Percentiles rank a stretch among this genome's conserved stretches.
Conservation (phyloP, 1,140 invertebrate genomes). For the Ceratina calcarata region DNA sequence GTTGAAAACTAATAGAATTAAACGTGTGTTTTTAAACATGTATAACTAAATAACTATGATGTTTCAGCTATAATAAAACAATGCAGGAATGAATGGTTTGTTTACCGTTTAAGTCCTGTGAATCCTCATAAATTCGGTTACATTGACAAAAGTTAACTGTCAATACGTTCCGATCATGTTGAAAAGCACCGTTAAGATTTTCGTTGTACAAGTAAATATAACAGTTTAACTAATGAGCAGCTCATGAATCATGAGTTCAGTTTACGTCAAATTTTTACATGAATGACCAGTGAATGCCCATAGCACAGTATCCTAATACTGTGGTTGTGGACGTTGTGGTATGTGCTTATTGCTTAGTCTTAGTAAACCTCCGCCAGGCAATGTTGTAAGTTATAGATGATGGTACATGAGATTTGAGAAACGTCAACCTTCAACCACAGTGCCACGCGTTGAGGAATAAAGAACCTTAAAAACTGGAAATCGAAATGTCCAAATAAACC, state of each 20-base stretch:
- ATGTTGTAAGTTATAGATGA: too few species aligned
- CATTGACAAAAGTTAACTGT: neutral
- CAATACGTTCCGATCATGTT: neutral
- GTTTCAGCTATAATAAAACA: neutral
- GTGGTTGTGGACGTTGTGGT: too few species aligned
- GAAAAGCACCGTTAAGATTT: constrained; percentile 1
- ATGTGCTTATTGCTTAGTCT: too few species aligned
- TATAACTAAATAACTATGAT: neutral
- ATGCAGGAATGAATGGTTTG: neutral
- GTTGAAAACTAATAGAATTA: neutral
- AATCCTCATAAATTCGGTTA: constrained; percentile 35
- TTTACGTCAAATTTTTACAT: neutral
- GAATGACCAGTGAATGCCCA: too few species aligned
- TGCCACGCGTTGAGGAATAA: too few species aligned
- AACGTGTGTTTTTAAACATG: too few species aligned
- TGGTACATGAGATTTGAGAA: too few species aligned
- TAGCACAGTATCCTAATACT: too few species aligned
- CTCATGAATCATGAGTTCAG: neutral
- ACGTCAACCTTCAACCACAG: too few species aligned
- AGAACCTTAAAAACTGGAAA: too few species aligned
- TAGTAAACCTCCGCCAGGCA: too few species aligned
- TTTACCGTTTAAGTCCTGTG: constrained; percentile 31
- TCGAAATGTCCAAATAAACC: too few species aligned
- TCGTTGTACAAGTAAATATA: constrained; percentile 22
- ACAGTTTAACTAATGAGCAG: neutral